Base-by-base conservation (phyloP, 2,888 invertebrate genomes). In the Ophion costatus region DNA sequence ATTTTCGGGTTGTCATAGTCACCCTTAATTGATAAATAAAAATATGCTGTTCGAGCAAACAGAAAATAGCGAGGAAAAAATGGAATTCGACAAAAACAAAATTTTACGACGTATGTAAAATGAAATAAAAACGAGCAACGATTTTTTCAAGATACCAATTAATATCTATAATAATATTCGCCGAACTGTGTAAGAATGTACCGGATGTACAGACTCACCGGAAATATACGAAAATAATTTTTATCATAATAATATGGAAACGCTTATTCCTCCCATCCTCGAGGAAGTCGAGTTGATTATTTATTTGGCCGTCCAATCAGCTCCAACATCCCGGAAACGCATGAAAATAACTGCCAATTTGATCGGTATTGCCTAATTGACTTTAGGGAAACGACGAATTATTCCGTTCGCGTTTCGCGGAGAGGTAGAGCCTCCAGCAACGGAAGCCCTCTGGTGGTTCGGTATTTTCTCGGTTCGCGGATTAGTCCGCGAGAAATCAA, bases 361-460 rank as follows among this genome's bases (percentile, higher is more conserved):
- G 67, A 42, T 67, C 22, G 14, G 22, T 14, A 45, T 11, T 33
- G n/a, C 29, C 10, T n/a, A 11, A 56, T 51, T 24, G 29, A 33
- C 33, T 57, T n/a, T 57, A 71, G 9, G 6, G n/a, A 56, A 33
- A 71, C 51, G 51, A 29, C n/a, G 29, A 56, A 71, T n/a, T 38
- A 51, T 51, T 66, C 42, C 38, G 38, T 51, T 51, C 51, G 14
- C 5, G 1, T 11, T 38, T 51, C 51, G 51, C 17, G 2, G 17
- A 0, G 17, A 51, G 51, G 11, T 14, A 11, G 11, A 51, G 17
- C 17, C 51, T 14, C 14, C 17, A 17, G 17, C 51, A 51, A 14
- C 14, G 17, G 17, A 51, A 17, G 51, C 17, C 14, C 51, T 51
- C 51, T 17, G 3, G 14, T 17, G 51, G 11, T 51, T 17, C 51